A percentile compares a stretch with the other conserved stretches of the same genome.
phyloP scores from a whole-genome alignment of 2,113 vertebrate genomes.

The Eolophus roseicapilla region DNA sequence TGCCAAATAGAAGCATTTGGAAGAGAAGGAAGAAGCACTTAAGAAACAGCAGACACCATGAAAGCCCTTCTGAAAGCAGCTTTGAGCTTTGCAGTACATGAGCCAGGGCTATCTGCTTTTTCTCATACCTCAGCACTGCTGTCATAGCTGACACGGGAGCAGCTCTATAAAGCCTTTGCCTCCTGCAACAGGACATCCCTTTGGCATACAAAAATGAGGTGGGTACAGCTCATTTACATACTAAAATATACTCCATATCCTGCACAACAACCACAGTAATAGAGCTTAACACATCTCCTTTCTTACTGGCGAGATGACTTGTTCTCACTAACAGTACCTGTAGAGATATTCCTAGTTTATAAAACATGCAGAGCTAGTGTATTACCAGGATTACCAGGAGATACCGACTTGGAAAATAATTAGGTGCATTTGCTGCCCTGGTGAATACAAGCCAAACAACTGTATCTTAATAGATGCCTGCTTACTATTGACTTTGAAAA shows the following conservation, averaged over 20 bases:
- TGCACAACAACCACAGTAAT: neutral
- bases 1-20: neutral
- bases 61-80: neutral
- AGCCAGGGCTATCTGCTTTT: neutral
- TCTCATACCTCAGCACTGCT: neutral
- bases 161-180: neutral
- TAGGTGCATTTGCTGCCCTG: neutral
- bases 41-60: neutral
- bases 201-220: neutral
- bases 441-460: neutral
- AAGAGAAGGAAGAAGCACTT: neutral
- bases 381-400: neutral
- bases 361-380: neutral
- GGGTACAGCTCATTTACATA: neutral
- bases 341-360: neutral
- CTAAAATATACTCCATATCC: neutral
- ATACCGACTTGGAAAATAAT: neutral
- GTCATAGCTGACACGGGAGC: neutral
- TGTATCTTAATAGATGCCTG: neutral
- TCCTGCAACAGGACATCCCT: neutral
- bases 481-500: neutral
- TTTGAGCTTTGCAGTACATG: neutral
- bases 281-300: neutral
- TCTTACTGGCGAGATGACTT: neutral
- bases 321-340: neutral